Evolutionary conservation across 2,113 vertebrate genomes (phyloP).

Genomic region (Anseranas semipalmata): DNA sequence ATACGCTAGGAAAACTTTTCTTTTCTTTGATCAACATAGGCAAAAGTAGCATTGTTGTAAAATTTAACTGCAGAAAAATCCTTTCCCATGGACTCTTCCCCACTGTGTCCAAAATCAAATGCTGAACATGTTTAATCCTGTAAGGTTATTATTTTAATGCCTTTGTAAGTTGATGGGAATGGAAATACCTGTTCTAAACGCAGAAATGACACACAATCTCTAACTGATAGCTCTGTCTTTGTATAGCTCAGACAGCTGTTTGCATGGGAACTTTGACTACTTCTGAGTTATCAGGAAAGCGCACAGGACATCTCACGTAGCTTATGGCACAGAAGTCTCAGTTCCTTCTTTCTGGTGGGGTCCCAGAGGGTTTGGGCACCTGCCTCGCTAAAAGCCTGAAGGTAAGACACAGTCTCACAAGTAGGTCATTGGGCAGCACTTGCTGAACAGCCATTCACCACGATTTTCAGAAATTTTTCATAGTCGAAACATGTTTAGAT

Average conservation of each 20-base stretch:
- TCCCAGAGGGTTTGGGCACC: neutral
- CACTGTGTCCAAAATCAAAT: neutral
- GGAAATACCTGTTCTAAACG: neutral
- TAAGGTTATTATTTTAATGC: neutral
- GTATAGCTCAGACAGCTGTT: neutral
- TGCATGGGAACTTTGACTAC: neutral
- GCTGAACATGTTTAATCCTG: neutral
- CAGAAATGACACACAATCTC: neutral
- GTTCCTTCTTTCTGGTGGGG: neutral
- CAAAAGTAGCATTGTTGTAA: neutral
- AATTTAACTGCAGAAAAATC: neutral
- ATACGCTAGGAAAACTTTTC: neutral
- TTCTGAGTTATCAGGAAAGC: neutral
- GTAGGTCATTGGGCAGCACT: neutral
- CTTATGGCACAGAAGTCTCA: neutral
- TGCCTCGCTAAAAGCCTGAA: neutral
- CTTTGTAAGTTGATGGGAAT: neutral
- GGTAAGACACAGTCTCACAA: neutral
- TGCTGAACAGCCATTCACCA: neutral
- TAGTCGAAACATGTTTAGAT: neutral
- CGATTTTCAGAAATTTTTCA: neutral
- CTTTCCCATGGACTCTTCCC: neutral
- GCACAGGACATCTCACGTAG: neutral
- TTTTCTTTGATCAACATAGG: neutral
- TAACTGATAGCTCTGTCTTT: neutral